phyloP scores from a whole-genome alignment of 2,113 vertebrate genomes.

The Hippocampus abdominalis region DNA sequence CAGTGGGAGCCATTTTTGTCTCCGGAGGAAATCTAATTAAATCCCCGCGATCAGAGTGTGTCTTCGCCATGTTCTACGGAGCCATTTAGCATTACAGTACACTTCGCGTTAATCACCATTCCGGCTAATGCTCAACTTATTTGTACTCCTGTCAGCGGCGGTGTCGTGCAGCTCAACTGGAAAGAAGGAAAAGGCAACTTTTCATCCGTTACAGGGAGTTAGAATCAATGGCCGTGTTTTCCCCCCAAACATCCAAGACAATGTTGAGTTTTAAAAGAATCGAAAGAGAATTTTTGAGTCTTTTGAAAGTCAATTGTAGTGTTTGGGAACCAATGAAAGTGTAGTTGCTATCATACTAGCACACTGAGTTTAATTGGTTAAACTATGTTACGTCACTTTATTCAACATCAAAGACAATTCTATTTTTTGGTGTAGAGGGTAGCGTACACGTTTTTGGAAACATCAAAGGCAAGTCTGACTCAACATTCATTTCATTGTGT shows the following conservation, averaged over 20 bases:
- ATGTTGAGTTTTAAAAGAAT: background rate
- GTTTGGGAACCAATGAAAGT: too few species aligned
- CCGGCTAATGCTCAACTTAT: conserved; percentile 29
- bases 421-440: too few species aligned
- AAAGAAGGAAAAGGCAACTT: conserved; percentile 23
- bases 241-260: background rate
- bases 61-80: conserved; percentile 27
- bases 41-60: conserved; percentile 33
- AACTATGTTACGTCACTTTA: too few species aligned
- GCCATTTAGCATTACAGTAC: conserved; percentile 40
- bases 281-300: background rate
- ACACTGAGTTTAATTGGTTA: too few species aligned
- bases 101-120: conserved; percentile 39
- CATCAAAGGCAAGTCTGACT: too few species aligned
- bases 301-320: background rate
- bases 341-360: too few species aligned
- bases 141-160: conserved; percentile 18
- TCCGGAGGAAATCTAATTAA: conserved; percentile 36
- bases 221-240: background rate
- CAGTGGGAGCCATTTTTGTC: conserved; percentile 41
- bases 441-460: too few species aligned
- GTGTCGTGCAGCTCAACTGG: conserved; percentile 24
- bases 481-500: too few species aligned
- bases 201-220: background rate
- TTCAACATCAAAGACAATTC: too few species aligned